Base-by-base conservation (phyloP, 2,888 invertebrate genomes). In the Pseudococcus jackbeardsleyi region DNA sequence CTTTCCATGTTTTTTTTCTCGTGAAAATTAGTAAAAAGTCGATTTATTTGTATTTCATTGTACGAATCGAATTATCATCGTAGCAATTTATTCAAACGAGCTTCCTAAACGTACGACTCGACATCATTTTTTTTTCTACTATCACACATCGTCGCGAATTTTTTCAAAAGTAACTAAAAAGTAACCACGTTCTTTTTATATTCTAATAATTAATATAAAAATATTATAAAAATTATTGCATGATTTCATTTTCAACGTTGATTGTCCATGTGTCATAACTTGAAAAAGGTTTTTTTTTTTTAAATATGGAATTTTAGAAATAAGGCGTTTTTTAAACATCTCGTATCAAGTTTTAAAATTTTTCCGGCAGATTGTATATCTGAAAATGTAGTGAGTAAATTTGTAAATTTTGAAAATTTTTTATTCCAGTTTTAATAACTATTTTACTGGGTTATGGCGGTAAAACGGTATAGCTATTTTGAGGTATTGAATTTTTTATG, bases 1-100 rank as follows among this genome's bases (percentile, higher is more conserved):
- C 26, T 68, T 68, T 26, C 68, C 68, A 68, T 68, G 68, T 68
- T 68, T 68, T 68, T 68, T 26, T 26, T 68, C 22, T 68, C 68
- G 68, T 26, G 7, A 7, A 26, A 68, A 22, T 26, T 26, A 26
- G 19, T 68, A 26, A 22, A 22, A 12, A 68, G 42, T 54, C 54
- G 54, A 26, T 68, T 22, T 68, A 68, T 42, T 42, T 42, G 9
- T 42, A 42, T 68, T 26, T 68, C 68, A 19, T 68, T 26, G 68
- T 26, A 68, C 68, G 68, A 54, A 54, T 54, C 26, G 68, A 68
- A 68, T 26, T 9, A 68, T 68, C n/a, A n/a, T 54, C 54, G 54
- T 54, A n/a, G n/a, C n/a, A 54, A 54, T 54, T 33, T 33, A 33
- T 33, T 54, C 54, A n/a, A 54, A 17, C 54, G 54, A 54, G 54